These are phyloP conservation scores for Pomatostomus ruficeps DNA, from an alignment of 2,113 vertebrate genomes.

Conservation along the genomic window DNA sequence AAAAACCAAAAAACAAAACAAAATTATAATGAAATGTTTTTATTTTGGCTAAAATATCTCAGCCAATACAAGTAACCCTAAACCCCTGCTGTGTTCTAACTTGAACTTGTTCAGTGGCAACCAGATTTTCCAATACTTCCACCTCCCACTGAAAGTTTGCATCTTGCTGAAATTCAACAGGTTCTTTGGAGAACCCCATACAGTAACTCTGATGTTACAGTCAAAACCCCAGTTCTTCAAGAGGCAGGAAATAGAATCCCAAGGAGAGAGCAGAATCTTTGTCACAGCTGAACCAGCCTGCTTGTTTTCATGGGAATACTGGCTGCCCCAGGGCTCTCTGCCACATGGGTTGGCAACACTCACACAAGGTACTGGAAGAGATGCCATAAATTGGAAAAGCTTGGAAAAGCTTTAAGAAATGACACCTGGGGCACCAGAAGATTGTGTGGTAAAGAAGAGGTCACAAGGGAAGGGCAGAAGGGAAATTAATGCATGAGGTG, in stretches of 20 bases:
- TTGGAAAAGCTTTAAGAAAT: neutral
- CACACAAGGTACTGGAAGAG: neutral
- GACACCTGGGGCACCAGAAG: neutral
- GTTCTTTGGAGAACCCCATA: neutral
- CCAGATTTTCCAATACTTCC: neutral
- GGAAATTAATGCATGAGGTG: neutral
- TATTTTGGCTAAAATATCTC: neutral
- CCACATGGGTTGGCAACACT: fast-evolving
- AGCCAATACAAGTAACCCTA: neutral
- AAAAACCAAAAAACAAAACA: no score
- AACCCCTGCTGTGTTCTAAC: fast-evolving
- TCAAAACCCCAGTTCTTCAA: neutral
- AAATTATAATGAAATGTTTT: neutral
- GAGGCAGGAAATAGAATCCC: neutral
- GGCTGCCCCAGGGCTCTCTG: neutral
- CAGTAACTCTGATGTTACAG: neutral
- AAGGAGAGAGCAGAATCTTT: neutral
- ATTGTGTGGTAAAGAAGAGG: neutral
- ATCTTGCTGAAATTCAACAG: neutral
- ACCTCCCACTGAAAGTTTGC: neutral
- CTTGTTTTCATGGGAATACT: neutral
- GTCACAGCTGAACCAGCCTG: neutral
- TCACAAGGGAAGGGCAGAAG: neutral
- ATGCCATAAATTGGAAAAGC: neutral
- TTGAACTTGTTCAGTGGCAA: neutral